Evolutionary conservation across 1,140 invertebrate species (phyloP).

Genomic region (Physella acuta): DNA sequence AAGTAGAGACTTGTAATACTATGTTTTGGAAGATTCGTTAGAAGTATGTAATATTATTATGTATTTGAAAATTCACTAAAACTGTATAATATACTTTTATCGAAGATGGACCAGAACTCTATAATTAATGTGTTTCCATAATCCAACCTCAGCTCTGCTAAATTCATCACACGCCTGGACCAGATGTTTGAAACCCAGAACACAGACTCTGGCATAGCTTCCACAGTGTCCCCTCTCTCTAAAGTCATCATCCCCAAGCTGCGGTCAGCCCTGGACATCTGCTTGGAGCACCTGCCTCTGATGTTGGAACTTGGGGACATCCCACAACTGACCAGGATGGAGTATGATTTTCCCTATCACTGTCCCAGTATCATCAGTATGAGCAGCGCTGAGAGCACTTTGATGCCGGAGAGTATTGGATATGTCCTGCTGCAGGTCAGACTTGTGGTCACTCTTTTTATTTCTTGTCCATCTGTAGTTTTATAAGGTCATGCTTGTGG

Average conservation of each 20-base stretch:
- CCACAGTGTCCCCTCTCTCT: background rate
- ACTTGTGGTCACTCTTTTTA: no score
- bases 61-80: background rate
- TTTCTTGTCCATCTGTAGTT: no score
- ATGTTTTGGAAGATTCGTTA: no score
- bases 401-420: slow-evolving; percentile 55
- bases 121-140: background rate
- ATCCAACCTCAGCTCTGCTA: slow-evolving; percentile 39
- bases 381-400: slow-evolving; percentile 40
- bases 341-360: slow-evolving; percentile 56
- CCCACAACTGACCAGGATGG: slow-evolving; percentile 31
- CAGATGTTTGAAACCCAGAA: slow-evolving; percentile 54
- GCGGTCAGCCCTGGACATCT: slow-evolving; percentile 51
- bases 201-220: slow-evolving; percentile 45
- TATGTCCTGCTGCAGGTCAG: slow-evolving; percentile 57
- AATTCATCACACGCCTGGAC: slow-evolving; percentile 48
- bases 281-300: slow-evolving; percentile 51
- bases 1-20: no score
- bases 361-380: slow-evolving; percentile 50
- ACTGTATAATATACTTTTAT: no score
- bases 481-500: no score
- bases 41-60: no score
- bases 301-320: slow-evolving; percentile 52
- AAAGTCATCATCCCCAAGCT: slow-evolving; percentile 30
- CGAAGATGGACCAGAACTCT: no score